phyloP scores from a whole-genome alignment of 2,113 vertebrate genomes.

The Mus pahari region DNA sequence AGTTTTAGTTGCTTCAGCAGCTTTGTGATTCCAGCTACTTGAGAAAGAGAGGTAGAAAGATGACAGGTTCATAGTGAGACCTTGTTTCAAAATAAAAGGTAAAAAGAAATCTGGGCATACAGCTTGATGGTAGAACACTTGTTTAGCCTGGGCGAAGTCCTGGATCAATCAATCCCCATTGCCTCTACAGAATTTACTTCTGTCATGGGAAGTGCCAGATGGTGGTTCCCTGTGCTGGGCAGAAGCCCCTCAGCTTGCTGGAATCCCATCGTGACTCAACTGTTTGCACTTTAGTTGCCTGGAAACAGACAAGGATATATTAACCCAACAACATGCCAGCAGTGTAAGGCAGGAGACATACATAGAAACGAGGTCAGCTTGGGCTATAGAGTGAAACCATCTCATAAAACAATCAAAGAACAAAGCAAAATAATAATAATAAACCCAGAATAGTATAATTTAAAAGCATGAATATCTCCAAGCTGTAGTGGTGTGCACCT shows the following conservation, averaged over 20 bases:
- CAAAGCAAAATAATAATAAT: not conserved
- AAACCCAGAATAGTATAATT: not conserved
- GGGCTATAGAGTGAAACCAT: not conserved
- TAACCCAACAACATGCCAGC: not conserved
- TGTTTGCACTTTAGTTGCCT: not conserved
- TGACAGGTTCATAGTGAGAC: not conserved
- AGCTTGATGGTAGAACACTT: not conserved
- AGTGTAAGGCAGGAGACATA: not conserved
- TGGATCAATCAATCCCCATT: not conserved
- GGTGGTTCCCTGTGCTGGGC: not conserved
- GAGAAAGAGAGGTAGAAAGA: not conserved
- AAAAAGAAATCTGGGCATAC: not conserved
- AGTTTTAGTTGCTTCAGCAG: not conserved
- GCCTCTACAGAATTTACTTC: not conserved
- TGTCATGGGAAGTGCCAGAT: not conserved
- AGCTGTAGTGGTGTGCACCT: no score
- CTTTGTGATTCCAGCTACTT: not conserved
- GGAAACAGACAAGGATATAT: slow-evolving; percentile 16
- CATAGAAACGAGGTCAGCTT: not conserved
- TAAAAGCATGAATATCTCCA: not conserved
- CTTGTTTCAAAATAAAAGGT: not conserved
- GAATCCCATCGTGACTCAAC: not conserved
- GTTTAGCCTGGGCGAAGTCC: not conserved
- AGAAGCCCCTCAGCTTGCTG: not conserved
- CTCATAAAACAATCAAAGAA: not conserved